Evolutionary conservation across 1,140 invertebrate species (phyloP).

Genomic region (Calosoma granatense): DNA sequence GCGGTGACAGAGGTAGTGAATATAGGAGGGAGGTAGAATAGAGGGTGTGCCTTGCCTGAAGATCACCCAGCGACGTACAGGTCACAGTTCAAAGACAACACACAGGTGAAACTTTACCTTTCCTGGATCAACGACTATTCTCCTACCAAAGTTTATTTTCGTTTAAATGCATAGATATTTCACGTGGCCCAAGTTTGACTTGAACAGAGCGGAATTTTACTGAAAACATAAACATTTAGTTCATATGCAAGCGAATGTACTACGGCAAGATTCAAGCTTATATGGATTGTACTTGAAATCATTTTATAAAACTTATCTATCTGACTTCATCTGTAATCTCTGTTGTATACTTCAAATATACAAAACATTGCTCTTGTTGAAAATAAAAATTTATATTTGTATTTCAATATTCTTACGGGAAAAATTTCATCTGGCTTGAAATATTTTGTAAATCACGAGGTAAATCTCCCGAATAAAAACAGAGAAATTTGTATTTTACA

Average conservation of each 20-base stretch:
- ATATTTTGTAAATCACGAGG: too few relatives aligned
- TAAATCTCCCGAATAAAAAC: too few relatives aligned
- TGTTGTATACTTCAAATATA: too few relatives aligned
- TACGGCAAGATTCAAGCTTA: too few relatives aligned
- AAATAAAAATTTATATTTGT: too few relatives aligned
- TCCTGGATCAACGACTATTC: background rate
- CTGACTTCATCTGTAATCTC: too few relatives aligned
- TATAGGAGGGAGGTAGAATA: background rate
- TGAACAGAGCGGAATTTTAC: background rate
- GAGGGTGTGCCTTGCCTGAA: background rate
- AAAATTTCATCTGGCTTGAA: too few relatives aligned
- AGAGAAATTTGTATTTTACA: too few relatives aligned
- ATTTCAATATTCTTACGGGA: too few relatives aligned
- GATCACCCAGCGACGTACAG: background rate
- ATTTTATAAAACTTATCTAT: too few relatives aligned
- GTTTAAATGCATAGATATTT: background rate
- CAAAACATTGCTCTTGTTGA: too few relatives aligned
- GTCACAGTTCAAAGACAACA: background rate
- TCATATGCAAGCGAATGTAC: background rate
- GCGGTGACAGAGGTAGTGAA: background rate
- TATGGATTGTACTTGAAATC: too few relatives aligned
- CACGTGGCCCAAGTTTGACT: background rate
- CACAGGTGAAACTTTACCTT: background rate
- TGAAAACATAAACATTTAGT: background rate
- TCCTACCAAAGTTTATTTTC: background rate